Evolutionary conservation across 2,797 vertebrate species (phyloP).

Genomic region (Nyctalus aviator): DNA sequence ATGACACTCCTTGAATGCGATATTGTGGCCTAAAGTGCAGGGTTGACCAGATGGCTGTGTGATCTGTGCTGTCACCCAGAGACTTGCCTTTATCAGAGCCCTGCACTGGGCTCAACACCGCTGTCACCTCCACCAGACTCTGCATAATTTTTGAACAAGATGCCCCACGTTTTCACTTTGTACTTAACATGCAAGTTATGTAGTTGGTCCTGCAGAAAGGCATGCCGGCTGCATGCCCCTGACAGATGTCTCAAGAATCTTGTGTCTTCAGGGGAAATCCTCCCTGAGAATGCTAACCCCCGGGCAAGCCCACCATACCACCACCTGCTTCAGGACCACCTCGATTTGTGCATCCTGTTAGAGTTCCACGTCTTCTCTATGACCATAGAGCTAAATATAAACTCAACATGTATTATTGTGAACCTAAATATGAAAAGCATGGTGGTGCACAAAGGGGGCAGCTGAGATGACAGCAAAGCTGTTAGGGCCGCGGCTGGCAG

Average conservation of each 20-base stretch:
- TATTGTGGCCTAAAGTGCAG: not conserved
- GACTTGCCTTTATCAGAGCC: not conserved
- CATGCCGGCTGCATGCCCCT: not conserved
- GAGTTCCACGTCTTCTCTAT: not conserved
- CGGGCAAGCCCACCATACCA: accelerated
- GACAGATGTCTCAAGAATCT: not conserved
- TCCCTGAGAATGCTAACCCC: not conserved
- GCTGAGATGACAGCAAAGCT: not conserved
- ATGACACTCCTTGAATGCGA: not conserved
- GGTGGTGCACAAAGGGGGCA: not conserved
- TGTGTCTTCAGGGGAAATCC: not conserved
- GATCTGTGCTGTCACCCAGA: not conserved
- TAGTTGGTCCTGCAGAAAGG: not conserved
- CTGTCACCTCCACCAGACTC: not conserved
- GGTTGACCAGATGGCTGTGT: not conserved
- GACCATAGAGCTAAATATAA: conserved; percentile 40
- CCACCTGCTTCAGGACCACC: accelerated
- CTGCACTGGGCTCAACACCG: accelerated
- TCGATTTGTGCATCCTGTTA: accelerated
- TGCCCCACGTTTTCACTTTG: not conserved
- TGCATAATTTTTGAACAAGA: not conserved
- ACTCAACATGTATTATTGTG: not conserved
- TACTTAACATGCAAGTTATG: not conserved
- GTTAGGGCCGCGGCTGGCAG: not conserved
- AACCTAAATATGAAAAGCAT: not conserved